A percentile compares a stretch with the other conserved stretches of the same genome.
phyloP scores from a whole-genome alignment of 2,888 invertebrate species.

The Empis stercorea region DNA sequence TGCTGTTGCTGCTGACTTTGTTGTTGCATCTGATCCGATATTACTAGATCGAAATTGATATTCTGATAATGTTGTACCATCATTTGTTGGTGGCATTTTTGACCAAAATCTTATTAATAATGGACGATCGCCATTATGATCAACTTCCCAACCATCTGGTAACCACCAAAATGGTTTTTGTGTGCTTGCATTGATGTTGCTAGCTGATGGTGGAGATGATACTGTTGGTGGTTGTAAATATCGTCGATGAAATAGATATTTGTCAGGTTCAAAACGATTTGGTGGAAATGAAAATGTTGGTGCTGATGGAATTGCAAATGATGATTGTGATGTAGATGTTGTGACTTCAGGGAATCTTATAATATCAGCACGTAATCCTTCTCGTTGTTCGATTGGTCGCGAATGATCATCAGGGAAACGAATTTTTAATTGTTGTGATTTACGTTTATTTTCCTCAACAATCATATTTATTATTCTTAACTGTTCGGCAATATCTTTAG shows the following conservation, averaged over 20 bases:
- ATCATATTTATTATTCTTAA: constrained; percentile 12
- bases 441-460: constrained; percentile 12
- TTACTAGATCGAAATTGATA: neutral
- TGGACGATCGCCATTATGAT: constrained; percentile 24
- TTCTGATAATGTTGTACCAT: neutral
- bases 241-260: neutral
- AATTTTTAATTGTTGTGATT: constrained; percentile 2
- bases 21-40: neutral
- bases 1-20: constrained; percentile 1
- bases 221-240: neutral
- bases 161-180: constrained; percentile 32
- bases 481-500: constrained; percentile 10
- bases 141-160: constrained; percentile 28
- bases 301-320: neutral
- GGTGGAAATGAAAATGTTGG: neutral
- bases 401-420: constrained; percentile 6
- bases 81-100: constrained; percentile 13
- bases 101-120: constrained; percentile 29
- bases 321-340: neutral
- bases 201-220: neutral
- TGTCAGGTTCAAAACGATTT: neutral
- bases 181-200: constrained; percentile 8
- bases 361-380: constrained; percentile 1
- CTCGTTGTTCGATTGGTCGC: neutral
- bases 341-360: constrained; percentile 10